A percentile compares a stretch with the other conserved stretches of the same genome.
Evolutionary conservation across 2,797 vertebrate species (phyloP).

Genomic region (Alectoris magna): DNA sequence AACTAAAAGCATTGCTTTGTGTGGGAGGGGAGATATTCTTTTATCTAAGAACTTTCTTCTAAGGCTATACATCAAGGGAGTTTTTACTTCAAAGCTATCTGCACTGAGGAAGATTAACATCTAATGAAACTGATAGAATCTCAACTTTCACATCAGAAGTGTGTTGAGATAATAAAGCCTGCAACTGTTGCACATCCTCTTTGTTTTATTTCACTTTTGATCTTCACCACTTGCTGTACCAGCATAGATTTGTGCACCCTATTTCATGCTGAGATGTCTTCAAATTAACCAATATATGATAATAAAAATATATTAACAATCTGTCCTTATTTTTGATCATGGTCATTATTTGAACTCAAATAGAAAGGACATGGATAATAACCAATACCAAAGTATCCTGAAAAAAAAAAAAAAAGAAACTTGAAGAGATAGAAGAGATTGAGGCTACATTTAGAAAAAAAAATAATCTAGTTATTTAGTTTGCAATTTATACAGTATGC

Average conservation of each 20-base stretch:
- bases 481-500: not conserved
- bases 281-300: conserved; percentile 21
- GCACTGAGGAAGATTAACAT: not conserved
- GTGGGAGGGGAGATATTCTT: conserved; percentile 1
- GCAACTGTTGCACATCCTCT: conserved; percentile 15
- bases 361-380: not conserved
- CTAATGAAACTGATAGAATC: conserved; percentile 40
- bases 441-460: not conserved
- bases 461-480: not conserved
- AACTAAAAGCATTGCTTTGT: not conserved
- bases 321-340: conserved; percentile 7
- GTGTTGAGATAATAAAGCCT: not conserved
- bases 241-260: conserved; percentile 24
- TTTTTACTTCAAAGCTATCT: conserved; percentile 47
- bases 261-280: not conserved
- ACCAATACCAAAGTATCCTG: not conserved
- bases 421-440: not conserved
- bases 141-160: not conserved
- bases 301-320: conserved; percentile 14
- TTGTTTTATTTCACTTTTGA: conserved; percentile 68
- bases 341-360: not conserved
- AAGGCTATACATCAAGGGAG: conserved; percentile 20
- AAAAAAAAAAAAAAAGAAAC: not conserved
- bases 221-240: conserved; percentile 47
- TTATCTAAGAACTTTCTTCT: conserved; percentile 9